These are phyloP conservation scores for Drosophila mettleri DNA, from an alignment of 2,888 invertebrate species.

Conservation along the genomic window DNA sequence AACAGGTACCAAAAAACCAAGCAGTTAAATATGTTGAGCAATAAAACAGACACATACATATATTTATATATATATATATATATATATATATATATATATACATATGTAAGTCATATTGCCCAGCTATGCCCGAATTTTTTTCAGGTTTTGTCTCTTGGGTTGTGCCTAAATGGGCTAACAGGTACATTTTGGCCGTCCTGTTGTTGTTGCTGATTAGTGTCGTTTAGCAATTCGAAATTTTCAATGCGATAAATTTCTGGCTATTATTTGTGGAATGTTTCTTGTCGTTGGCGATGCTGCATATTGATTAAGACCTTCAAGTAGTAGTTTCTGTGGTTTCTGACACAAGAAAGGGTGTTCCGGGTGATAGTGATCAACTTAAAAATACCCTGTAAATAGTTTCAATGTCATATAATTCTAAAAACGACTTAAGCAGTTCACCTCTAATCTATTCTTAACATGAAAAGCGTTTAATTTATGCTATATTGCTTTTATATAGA, in stretches of 20 bases:
- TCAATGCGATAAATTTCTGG: conserved; percentile 23
- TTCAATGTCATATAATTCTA: neutral
- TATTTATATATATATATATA: conserved; percentile 30
- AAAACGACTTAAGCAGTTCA: too few species aligned
- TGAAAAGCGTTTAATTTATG: too few species aligned
- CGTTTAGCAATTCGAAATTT: conserved; percentile 75
- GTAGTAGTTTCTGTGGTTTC: too few species aligned
- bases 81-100: conserved; percentile 29
- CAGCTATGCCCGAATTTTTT: conserved; percentile 28
- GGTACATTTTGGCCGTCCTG: conserved; percentile 52
- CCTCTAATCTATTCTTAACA: too few species aligned
- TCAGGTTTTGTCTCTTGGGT: conserved; percentile 12
- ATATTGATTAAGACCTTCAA: conserved; percentile 50
- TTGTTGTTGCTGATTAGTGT: conserved; percentile 60
- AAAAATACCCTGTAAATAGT: neutral
- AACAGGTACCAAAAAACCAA: conserved; percentile 51
- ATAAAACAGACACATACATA: conserved; percentile 36
- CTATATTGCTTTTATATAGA: too few species aligned
- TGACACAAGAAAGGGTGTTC: conserved; percentile 4
- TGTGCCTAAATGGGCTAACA: conserved; percentile 48
- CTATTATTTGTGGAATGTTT: conserved; percentile 47
- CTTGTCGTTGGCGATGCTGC: neutral
- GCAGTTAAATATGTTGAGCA: conserved; percentile 54
- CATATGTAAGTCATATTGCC: conserved; percentile 25
- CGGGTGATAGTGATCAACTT: neutral